Conservation (phyloP, 2,797 vertebrate species). For the Argya squamiceps region DNA sequence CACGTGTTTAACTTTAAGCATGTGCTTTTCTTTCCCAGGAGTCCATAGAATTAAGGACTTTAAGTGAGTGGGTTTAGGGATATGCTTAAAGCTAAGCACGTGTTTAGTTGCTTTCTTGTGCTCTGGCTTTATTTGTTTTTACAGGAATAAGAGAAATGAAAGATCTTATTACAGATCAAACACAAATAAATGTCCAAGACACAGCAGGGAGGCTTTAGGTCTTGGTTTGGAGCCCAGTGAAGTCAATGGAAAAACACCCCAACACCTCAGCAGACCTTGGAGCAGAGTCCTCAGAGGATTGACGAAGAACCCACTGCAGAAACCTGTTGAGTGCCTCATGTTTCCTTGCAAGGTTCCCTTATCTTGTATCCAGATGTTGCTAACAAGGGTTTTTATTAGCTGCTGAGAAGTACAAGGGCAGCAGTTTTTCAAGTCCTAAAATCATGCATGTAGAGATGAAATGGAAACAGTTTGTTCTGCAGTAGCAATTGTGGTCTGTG, state of each 20-base stretch:
- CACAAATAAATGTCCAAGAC: slow-evolving; percentile 46
- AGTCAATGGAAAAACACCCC: slow-evolving; percentile 57
- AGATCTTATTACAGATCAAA: slow-evolving; percentile 61
- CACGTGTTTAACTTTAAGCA: slow-evolving; percentile 51
- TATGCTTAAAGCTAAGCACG: slow-evolving; percentile 40
- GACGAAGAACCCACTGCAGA: slow-evolving; percentile 14
- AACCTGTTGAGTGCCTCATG: slow-evolving; percentile 37
- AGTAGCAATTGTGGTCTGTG: neutral
- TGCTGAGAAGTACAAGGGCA: slow-evolving; percentile 23
- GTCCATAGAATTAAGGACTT: neutral
- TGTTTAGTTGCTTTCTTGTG: slow-evolving; percentile 49
- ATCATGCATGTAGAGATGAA: neutral
- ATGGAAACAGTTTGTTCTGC: neutral
- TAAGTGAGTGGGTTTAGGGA: slow-evolving; percentile 11
- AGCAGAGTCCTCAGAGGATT: neutral
- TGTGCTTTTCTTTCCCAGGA: slow-evolving; percentile 7
- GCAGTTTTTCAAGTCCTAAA: slow-evolving; percentile 31
- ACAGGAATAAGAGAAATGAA: slow-evolving; percentile 58
- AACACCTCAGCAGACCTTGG: slow-evolving; percentile 31
- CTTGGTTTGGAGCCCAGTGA: slow-evolving; percentile 56
- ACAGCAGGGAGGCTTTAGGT: slow-evolving; percentile 52
- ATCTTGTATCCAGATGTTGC: slow-evolving; percentile 61
- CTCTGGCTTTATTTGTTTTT: slow-evolving; percentile 49
- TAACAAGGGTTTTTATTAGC: slow-evolving; percentile 65
- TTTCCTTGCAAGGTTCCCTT: slow-evolving; percentile 48